These are phyloP conservation scores for Gymnothorax reevesii DNA, from an alignment of 2,797 vertebrate species.

Conservation along the genomic window DNA sequence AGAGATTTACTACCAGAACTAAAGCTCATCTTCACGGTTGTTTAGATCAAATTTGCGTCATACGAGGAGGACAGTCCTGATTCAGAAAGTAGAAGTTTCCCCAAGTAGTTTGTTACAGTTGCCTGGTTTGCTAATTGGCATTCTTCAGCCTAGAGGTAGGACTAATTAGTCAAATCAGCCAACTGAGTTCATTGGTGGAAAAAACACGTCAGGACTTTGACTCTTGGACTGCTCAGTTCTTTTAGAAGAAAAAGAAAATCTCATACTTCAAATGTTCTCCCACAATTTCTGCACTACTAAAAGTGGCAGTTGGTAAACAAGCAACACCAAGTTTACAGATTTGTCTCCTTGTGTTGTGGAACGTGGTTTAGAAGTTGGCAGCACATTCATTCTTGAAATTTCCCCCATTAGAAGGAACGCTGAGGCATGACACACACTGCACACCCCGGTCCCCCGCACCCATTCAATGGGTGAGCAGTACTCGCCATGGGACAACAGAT, in stretches of 20 bases:
- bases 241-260: neutral
- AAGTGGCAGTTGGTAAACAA: slow-evolving; percentile 1
- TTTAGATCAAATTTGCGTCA: neutral
- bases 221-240: neutral
- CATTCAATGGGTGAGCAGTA: slow-evolving; percentile 37
- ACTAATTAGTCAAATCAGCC: neutral
- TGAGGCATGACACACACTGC: slow-evolving; percentile 23
- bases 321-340: neutral
- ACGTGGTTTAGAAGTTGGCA: neutral
- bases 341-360: slow-evolving; percentile 4
- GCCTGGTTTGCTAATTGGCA: neutral
- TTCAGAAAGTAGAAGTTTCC: neutral
- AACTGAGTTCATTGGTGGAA: neutral
- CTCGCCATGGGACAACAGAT: slow-evolving; percentile 61
- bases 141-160: neutral
- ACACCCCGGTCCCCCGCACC: slow-evolving; percentile 39
- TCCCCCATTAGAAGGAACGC: neutral
- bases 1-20: neutral
- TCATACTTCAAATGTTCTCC: neutral
- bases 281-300: slow-evolving; percentile 11
- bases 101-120: neutral
- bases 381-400: neutral
- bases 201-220: neutral
- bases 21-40: neutral
- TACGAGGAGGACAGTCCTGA: neutral